These are phyloP conservation scores for Cephalopachus bancanus DNA, from an alignment of 2,797 vertebrate species.

Conservation along the genomic window DNA sequence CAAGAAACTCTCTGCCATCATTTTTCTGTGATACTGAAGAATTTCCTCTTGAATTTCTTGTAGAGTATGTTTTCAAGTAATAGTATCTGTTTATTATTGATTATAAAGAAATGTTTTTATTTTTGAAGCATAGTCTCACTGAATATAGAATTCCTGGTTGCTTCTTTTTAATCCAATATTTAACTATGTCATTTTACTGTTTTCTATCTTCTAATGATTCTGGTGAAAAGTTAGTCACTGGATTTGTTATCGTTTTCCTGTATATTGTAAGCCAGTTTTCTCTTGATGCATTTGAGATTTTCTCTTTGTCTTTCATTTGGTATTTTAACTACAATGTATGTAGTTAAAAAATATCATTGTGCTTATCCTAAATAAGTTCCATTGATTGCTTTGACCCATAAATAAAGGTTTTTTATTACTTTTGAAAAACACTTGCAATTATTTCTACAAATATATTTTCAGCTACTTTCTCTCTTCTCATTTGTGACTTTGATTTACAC, in stretches of 20 bases:
- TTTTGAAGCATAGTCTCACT: neutral
- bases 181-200: neutral
- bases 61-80: neutral
- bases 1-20: neutral
- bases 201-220: neutral
- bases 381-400: neutral
- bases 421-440: neutral
- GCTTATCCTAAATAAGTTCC: neutral
- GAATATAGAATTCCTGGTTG: neutral
- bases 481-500: neutral
- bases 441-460: neutral
- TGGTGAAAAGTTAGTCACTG: neutral
- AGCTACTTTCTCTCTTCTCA: neutral
- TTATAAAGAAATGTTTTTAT: neutral
- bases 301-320: neutral
- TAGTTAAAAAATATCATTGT: neutral
- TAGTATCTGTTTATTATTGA: neutral
- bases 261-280: neutral
- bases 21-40: neutral
- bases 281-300: neutral
- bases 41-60: neutral
- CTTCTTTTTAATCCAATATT: neutral
- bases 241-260: neutral
- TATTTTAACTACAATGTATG: neutral
- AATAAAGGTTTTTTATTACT: neutral